Percentiles rank a stretch among this genome's conserved stretches.
phyloP scores from a whole-genome alignment of 2,797 vertebrate species.

The Paedocypris micromegethes region DNA sequence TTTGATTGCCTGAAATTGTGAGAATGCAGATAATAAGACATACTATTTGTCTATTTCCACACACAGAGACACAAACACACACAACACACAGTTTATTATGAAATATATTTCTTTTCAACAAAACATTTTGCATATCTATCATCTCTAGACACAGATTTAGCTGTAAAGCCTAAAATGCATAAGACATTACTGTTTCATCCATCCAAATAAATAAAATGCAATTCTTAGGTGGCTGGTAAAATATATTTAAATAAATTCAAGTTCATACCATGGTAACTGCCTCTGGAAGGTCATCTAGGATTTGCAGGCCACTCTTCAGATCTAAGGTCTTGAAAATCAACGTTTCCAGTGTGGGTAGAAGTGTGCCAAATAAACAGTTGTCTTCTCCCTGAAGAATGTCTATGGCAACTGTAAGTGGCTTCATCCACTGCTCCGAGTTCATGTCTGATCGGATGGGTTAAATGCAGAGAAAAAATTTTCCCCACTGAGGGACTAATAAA shows the following conservation, averaged over 20 bases:
- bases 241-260: neutral
- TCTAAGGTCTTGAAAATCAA: conserved; percentile 33
- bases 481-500: too few species aligned
- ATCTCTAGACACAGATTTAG: neutral
- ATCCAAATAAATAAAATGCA: neutral
- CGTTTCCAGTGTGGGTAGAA: conserved; percentile 30
- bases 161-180: conserved; percentile 11
- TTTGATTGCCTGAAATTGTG: conserved; percentile 36
- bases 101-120: conserved; percentile 4
- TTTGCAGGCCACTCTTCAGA: conserved; percentile 28
- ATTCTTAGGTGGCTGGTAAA: neutral
- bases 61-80: neutral
- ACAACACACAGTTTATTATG: neutral
- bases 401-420: conserved; percentile 39
- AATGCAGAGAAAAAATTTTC: too few species aligned
- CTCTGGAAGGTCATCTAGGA: conserved; percentile 15
- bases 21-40: neutral
- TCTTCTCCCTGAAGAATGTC: conserved; percentile 44
- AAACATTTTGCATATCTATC: neutral
- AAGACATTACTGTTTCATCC: neutral
- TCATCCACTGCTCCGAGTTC: too few species aligned
- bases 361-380: conserved; percentile 29
- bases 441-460: too few species aligned
- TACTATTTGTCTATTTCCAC: neutral
- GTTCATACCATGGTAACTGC: conserved; percentile 27